phyloP scores from a whole-genome alignment of 1,140 invertebrate species.

The Leptoteleia sp. region DNA sequence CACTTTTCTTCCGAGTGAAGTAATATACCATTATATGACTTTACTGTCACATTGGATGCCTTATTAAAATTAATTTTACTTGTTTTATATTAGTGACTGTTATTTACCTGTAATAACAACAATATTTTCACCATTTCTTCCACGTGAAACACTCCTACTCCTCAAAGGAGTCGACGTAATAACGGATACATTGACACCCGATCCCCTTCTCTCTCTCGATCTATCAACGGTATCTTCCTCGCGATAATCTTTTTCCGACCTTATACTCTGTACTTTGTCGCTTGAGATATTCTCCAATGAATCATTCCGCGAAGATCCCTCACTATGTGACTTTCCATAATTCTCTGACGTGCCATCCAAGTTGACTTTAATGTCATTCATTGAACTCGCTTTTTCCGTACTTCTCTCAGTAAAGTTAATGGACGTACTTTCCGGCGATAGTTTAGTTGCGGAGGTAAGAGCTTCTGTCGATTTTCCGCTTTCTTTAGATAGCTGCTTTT shows the following conservation, averaged over 20 bases:
- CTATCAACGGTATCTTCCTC: constrained; percentile 67
- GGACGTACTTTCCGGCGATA: constrained; percentile 20
- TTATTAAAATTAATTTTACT: no score
- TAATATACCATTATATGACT: no score
- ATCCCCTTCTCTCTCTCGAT: constrained; percentile 44
- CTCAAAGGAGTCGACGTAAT: constrained; percentile 78
- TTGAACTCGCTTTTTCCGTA: constrained; percentile 74
- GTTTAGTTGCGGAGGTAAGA: constrained; percentile 23
- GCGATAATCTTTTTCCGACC: constrained; percentile 27
- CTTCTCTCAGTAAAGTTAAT: constrained; percentile 55
- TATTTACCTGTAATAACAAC: constrained; percentile 77
- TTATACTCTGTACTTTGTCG: constrained; percentile 33
- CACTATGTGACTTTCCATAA: constrained; percentile 71
- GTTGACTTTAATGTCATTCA: constrained; percentile 73
- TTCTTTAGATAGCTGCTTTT: constrained; percentile 76
- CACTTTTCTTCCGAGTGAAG: no score
- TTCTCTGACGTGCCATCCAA: constrained; percentile 58
- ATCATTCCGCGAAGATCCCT: constrained; percentile 75
- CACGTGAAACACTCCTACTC: constrained; percentile 72
- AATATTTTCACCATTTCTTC: constrained; percentile 74
- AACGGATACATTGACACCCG: constrained; percentile 77
- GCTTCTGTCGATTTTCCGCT: constrained; percentile 59
- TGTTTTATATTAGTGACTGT: no score
- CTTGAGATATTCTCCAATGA: constrained; percentile 74
- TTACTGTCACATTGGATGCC: no score